A percentile compares a stretch with the other conserved stretches of the same genome.
These are phyloP conservation scores for Brachionus koreanus DNA, from an alignment of 1,140 invertebrate species.

Conservation along the genomic window DNA sequence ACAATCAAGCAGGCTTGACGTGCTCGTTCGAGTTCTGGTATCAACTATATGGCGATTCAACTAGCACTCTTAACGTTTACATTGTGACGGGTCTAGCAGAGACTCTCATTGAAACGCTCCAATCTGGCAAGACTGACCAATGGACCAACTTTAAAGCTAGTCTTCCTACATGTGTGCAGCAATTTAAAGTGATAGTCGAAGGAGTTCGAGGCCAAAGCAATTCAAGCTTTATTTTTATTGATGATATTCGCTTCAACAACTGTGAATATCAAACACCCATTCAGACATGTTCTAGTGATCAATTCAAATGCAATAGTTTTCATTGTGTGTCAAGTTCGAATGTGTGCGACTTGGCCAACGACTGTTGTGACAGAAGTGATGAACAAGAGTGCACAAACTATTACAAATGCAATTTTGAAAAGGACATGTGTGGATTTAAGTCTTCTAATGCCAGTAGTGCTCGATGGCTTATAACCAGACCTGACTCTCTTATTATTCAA, in stretches of 20 bases:
- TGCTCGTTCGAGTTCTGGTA: conserved; percentile 42
- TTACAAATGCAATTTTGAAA: conserved; percentile 38
- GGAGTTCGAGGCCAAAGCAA: conserved; percentile 48
- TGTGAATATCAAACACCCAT: conserved; percentile 48
- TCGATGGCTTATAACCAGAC: neutral
- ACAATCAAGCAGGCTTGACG: conserved; percentile 46
- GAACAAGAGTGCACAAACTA: conserved; percentile 46
- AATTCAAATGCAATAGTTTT: neutral
- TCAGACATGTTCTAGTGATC: conserved; percentile 31
- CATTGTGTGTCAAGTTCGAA: conserved; percentile 47
- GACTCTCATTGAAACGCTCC: neutral
- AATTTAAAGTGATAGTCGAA: conserved; percentile 52
- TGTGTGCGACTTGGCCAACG: conserved; percentile 52
- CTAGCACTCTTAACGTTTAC: conserved; percentile 47
- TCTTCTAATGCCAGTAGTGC: neutral
- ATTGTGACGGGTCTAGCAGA: conserved; percentile 1
- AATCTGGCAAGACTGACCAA: neutral
- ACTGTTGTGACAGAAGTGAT: conserved; percentile 52
- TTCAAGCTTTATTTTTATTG: conserved; percentile 51
- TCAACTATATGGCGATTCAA: neutral
- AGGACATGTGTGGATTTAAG: neutral
- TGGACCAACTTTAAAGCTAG: conserved; percentile 48
- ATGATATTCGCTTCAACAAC: conserved; percentile 50
- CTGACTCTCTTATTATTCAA: neutral
- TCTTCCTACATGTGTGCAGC: conserved; percentile 50